These are phyloP conservation scores for Agapetus fuscipes DNA, from an alignment of 2,888 invertebrate species.

Conservation along the genomic window DNA sequence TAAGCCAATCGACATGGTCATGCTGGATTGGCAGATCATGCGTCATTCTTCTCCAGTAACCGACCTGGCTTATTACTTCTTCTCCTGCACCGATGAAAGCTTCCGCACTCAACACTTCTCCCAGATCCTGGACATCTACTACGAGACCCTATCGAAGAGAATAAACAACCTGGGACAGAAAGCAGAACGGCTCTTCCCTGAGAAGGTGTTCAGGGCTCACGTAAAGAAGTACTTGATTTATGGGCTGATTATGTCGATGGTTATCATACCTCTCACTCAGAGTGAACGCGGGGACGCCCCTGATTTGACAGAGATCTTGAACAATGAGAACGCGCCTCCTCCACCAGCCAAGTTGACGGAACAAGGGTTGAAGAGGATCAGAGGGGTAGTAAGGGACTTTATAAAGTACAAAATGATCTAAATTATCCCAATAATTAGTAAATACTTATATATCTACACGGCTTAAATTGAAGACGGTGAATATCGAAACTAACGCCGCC, in stretches of 20 bases:
- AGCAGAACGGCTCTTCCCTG: neutral
- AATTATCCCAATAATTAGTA: too few relatives aligned
- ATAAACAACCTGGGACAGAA: neutral
- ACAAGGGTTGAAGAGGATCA: too few relatives aligned
- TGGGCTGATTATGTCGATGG: slow-evolving; percentile 2
- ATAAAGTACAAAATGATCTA: too few relatives aligned
- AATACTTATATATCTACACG: too few relatives aligned
- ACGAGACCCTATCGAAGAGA: slow-evolving; percentile 17
- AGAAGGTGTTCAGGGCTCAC: neutral
- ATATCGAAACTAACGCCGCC: too few relatives aligned
- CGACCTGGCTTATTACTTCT: neutral
- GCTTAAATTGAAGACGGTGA: too few relatives aligned
- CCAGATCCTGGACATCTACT: slow-evolving; percentile 9
- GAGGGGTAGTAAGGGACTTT: too few relatives aligned
- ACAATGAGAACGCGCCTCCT: too few relatives aligned
- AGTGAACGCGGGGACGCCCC: too few relatives aligned
- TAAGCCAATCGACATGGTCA: neutral
- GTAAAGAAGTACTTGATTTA: neutral
- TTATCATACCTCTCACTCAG: too few relatives aligned
- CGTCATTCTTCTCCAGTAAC: neutral
- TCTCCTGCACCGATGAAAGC: neutral
- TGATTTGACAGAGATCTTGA: too few relatives aligned
- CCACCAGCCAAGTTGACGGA: too few relatives aligned
- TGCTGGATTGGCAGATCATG: slow-evolving; percentile 1
- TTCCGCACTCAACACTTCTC: neutral